Base-by-base conservation (phyloP, 2,113 vertebrate species). In the cattle (Bos taurus) region DNA sequence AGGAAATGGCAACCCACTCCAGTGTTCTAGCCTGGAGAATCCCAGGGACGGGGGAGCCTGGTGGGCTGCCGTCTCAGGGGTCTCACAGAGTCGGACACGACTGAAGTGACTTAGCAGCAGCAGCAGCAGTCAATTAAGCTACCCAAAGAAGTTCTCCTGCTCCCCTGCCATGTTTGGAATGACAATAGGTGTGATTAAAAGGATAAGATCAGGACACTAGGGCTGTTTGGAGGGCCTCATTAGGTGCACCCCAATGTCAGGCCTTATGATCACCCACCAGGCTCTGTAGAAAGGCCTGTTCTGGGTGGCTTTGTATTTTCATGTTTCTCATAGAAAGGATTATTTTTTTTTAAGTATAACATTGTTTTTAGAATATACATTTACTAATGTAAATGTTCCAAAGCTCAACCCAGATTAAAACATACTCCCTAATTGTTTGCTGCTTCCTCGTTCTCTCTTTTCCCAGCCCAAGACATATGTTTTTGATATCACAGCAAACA, bases 161-260 rank as follows among this genome's bases (percentile, higher is more conserved):
- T 48, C 81, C 4, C 40, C 40, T 87, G 23, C 12, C 1, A 0
- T 21, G 14, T 28, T 28, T 26, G 36, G 90, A 48, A 46, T 9
- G 56, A 81, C 12, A 40, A 14, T 16, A 10, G 4, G 12, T 15
- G 56, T 52, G 21, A 71, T n/a, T 15, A 6, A 21, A 25, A 57
- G 43, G 71, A 2, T 40, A 2, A 2, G 71, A 36, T 21, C 28
- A 6, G 11, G 46, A 15, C 7, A 3, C 13, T 12, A 19, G 59
- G 56, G 71, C 86, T 33, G 11, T 46, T 28, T n/a, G 3, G 71
- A 64, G 88, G 56, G 57, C 81, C 15, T 33, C 21, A 26, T 40
- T 1, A 1, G 43, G 30, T 1, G 19, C 25, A 33, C 21, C 14
- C 12, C 6, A 0, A 1, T 0, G 40, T 36, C 48, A 4, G 14